Conservation (phyloP, 2,888 invertebrate genomes). For the Tetragonisca angustula region DNA sequence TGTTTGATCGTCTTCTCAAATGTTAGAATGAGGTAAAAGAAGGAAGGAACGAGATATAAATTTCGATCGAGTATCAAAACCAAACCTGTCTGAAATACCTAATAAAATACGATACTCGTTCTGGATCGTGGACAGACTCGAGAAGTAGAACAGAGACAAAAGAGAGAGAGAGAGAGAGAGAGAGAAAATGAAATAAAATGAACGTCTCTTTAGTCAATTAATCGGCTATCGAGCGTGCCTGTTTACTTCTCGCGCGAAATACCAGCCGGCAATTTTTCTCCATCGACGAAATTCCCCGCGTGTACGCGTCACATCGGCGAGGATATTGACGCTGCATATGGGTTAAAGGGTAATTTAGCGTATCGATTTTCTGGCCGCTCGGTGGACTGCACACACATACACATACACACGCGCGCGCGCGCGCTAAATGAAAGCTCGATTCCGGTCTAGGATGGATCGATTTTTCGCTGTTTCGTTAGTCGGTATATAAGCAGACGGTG, state of each 20-base stretch:
- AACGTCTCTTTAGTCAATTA: background rate
- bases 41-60: background rate
- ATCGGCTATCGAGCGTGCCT: background rate
- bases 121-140: no score
- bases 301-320: background rate
- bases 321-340: slow-evolving; percentile 22
- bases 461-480: slow-evolving; percentile 62
- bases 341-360: slow-evolving; percentile 39
- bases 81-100: background rate
- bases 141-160: no score
- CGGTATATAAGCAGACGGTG: slow-evolving; percentile 53
- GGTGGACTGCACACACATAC: background rate
- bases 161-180: no score
- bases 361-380: slow-evolving; percentile 31
- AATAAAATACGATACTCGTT: no score
- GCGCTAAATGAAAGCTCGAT: slow-evolving; percentile 31
- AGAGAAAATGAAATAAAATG: background rate
- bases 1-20: background rate
- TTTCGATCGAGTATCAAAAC: background rate
- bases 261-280: background rate
- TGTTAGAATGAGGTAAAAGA: no score
- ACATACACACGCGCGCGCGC: no score
- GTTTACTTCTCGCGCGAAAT: background rate
- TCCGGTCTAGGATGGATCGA: slow-evolving; percentile 61
- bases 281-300: background rate